phyloP scores from a whole-genome alignment of 1,140 invertebrate species.

The Tetragonula clypearis region DNA sequence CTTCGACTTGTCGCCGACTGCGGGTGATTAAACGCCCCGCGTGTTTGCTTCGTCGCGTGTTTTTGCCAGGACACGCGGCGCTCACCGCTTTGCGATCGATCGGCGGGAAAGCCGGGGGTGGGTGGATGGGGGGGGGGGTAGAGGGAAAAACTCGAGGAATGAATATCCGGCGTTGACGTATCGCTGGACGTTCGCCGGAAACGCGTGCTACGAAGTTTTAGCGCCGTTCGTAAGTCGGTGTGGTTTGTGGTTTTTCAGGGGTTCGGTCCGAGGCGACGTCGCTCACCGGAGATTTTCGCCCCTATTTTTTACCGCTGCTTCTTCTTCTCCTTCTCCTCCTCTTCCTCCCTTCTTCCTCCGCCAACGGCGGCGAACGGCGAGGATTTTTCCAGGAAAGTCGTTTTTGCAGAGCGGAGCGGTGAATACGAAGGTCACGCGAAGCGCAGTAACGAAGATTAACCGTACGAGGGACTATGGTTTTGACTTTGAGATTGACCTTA shows the following conservation, averaged over 20 bases:
- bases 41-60: background rate
- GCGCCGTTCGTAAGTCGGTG: conserved; percentile 17
- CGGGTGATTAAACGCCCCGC: conserved; percentile 55
- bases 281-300: conserved; percentile 4
- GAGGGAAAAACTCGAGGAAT: conserved; percentile 9
- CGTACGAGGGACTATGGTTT: background rate
- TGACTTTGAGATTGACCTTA: background rate
- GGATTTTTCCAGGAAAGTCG: background rate
- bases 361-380: background rate
- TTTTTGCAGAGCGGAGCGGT: background rate
- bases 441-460: background rate
- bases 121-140: too few relatives aligned
- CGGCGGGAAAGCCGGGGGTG: background rate
- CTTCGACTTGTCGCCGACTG: conserved; percentile 27
- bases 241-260: conserved; percentile 3
- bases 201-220: conserved; percentile 10
- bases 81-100: background rate
- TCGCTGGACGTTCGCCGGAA: conserved; percentile 22
- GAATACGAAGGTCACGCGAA: background rate
- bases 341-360: too few relatives aligned
- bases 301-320: background rate
- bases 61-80: background rate
- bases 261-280: background rate
- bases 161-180: conserved; percentile 39
- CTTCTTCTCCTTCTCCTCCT: too few relatives aligned